phyloP scores from a whole-genome alignment of 2,113 vertebrate genomes.

The Scortum barcoo region DNA sequence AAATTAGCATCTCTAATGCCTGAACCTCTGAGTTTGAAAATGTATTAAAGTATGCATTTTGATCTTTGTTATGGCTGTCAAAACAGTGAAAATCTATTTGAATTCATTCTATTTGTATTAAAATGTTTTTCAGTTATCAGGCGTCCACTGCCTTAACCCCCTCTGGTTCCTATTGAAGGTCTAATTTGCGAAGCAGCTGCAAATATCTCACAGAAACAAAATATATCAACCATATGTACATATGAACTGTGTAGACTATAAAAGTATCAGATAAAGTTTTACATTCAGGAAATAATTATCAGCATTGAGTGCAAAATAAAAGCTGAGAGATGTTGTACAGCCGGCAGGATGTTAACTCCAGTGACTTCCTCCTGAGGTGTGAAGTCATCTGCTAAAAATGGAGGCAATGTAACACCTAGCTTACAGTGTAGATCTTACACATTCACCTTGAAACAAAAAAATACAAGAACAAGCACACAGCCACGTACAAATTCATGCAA shows the following conservation, averaged over 20 bases:
- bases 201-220: not conserved
- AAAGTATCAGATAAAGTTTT: not conserved
- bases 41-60: not conserved
- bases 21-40: not conserved
- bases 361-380: constrained; percentile 54
- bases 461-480: not conserved
- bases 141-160: not conserved
- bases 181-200: not conserved
- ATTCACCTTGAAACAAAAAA: constrained; percentile 39
- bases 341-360: constrained; percentile 43
- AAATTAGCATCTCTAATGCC: not conserved
- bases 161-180: not conserved
- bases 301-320: not conserved
- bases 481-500: not conserved
- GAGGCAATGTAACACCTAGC: constrained; percentile 59
- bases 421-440: constrained; percentile 24
- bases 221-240: not conserved
- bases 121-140: not conserved
- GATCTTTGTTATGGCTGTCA: not conserved
- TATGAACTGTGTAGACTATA: not conserved
- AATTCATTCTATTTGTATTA: not conserved
- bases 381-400: constrained; percentile 60
- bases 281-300: constrained; percentile 35
- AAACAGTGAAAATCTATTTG: not conserved
- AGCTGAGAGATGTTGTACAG: constrained; percentile 13